Evolutionary conservation across 2,888 invertebrate genomes (phyloP), one percentile per base, ranked within the genome.

Genomic region (Monochamus alternatus): DNA sequence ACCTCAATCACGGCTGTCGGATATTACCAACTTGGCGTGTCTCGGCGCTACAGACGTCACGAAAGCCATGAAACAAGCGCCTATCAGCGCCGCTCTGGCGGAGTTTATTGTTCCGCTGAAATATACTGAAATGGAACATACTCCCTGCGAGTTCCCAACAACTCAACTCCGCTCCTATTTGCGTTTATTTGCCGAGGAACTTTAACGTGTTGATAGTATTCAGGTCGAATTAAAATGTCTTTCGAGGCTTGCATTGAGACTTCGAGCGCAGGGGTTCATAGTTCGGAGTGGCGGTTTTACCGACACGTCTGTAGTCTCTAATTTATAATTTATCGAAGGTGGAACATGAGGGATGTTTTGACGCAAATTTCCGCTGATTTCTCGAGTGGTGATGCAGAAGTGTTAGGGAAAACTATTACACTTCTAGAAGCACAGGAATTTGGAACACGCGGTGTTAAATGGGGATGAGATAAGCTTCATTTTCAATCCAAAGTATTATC

Each of bases 171-270:
- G 12, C 43, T 43, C 32, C 67, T 67, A 58, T 67, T 52, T 67
- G 67, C 32, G 30, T n/a, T 66, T 47, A 31, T 31, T 66, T 66
- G 66, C n/a, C 4, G 65, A n/a, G 14, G 9, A 67, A 67, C 58
- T 67, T 67, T 67, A 67, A 67, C 38, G 14, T 67, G n/a, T 66
- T 52, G 22, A 47, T 66, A 66, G 14, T 55, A n/a, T 55, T 55
- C 7, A 22, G 7, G 55, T 14, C n/a, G 55, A 55, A 55, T 55
- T 55, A 55, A 55, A 55, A 55, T 55, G 12, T 55, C n/a, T 55
- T n/a, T 5, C 7, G 55, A 55, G 10, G 55, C 5, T 22, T 55
- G 55, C n/a, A 55, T 55, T 7, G 55, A 14, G 55, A 55, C 14
- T 55, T 55, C 55, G n/a, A 55, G 55, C n/a, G 51, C 1, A 51